Evolutionary conservation across 2,888 invertebrate species (phyloP).

Genomic region (Ochropacha duplaris): DNA sequence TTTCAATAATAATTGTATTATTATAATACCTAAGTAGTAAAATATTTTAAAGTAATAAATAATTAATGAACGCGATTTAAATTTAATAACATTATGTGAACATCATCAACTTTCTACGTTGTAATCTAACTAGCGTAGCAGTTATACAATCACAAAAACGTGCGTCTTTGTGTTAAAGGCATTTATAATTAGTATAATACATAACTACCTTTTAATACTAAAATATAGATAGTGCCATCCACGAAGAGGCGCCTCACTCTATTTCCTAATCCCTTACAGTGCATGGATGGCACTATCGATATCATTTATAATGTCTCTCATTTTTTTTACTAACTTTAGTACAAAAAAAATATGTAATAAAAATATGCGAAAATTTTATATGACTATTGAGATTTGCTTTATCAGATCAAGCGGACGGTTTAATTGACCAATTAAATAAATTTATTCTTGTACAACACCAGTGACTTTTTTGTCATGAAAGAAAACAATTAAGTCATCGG

Average conservation of each 20-base stretch:
- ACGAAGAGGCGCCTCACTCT: too few species aligned
- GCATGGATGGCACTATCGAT: too few species aligned
- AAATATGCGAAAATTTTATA: not conserved
- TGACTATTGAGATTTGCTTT: slow-evolving; percentile 6
- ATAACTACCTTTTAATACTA: not conserved
- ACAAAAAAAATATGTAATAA: not conserved
- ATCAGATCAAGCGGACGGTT: slow-evolving; percentile 12
- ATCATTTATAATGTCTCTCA: not conserved
- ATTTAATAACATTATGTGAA: not conserved
- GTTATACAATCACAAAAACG: not conserved
- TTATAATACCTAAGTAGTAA: too few species aligned
- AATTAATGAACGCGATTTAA: not conserved
- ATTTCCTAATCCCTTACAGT: too few species aligned
- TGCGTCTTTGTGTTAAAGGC: not conserved
- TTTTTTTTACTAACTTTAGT: not conserved
- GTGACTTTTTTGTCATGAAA: not conserved
- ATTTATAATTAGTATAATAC: not conserved
- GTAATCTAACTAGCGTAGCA: not conserved
- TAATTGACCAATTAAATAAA: slow-evolving; percentile 10
- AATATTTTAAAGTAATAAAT: not conserved
- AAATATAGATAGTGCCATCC: not conserved
- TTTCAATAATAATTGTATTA: not conserved
- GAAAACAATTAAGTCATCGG: too few species aligned
- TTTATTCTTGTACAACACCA: not conserved
- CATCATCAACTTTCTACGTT: not conserved